phyloP scores from a whole-genome alignment of 2,888 invertebrate genomes.

The Caenorhabditis uteleia region DNA sequence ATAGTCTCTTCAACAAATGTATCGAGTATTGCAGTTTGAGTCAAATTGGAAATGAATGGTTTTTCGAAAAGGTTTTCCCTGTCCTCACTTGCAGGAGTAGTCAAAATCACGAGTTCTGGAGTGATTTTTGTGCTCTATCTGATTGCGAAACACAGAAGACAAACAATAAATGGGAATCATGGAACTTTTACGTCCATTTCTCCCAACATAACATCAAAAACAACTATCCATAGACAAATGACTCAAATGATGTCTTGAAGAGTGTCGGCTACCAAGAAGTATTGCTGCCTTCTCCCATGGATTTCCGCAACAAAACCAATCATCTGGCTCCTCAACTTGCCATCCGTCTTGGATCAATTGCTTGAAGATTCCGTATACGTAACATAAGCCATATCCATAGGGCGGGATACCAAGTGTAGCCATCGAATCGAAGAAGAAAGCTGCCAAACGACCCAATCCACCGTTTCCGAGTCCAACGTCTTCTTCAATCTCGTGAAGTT shows the following conservation, averaged over 20 bases:
- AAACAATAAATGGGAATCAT: too few relatives aligned
- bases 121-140: too few relatives aligned
- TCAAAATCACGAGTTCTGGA: too few relatives aligned
- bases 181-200: too few relatives aligned
- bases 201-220: too few relatives aligned
- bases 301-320: slow-evolving; percentile 87
- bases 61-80: too few relatives aligned
- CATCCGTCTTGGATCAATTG: slow-evolving; percentile 94
- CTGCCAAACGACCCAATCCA: slow-evolving; percentile 93
- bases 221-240: slow-evolving; percentile 92
- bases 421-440: slow-evolving; percentile 84
- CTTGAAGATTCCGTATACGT: slow-evolving; percentile 98
- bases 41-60: too few relatives aligned
- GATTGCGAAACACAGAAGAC: too few relatives aligned
- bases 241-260: slow-evolving; percentile 90
- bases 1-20: too few relatives aligned
- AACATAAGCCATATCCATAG: slow-evolving; percentile 96
- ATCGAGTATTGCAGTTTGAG: too few relatives aligned
- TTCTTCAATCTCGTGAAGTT: slow-evolving; percentile 93
- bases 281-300: slow-evolving; percentile 99
- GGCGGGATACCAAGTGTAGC: slow-evolving; percentile 81
- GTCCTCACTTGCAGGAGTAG: too few relatives aligned
- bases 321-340: slow-evolving; percentile 88
- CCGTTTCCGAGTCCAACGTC: slow-evolving; percentile 99
- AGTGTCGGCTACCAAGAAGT: slow-evolving; percentile 98